phyloP scores from a whole-genome alignment of 2,797 vertebrate genomes.

The Gymnopithys bicolor region DNA sequence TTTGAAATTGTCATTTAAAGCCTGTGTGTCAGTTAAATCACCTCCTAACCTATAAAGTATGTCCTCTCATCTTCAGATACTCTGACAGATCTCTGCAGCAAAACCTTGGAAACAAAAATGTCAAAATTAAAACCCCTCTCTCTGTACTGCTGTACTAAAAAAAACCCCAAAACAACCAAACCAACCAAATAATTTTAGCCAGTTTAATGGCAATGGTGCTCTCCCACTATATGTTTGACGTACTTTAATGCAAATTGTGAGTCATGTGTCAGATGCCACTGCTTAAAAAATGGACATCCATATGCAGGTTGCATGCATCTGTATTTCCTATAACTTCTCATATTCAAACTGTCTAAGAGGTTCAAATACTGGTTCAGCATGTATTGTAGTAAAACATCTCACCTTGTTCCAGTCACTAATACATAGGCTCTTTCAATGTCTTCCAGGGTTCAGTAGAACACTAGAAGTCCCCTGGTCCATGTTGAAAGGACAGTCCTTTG shows the following conservation, averaged over 20 bases:
- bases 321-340: neutral
- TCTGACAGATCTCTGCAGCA: neutral
- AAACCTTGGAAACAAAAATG: neutral
- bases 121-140: neutral
- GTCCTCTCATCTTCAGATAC: neutral
- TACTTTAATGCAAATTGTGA: neutral
- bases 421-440: neutral
- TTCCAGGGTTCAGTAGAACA: neutral
- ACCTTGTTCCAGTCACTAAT: neutral
- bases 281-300: neutral
- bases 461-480: neutral
- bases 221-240: neutral
- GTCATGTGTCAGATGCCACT: neutral
- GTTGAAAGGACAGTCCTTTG: neutral
- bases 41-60: neutral
- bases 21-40: neutral
- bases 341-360: neutral
- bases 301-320: neutral
- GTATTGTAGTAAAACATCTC: neutral
- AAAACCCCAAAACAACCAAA: neutral
- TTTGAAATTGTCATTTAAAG: neutral
- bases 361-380: neutral
- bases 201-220: neutral
- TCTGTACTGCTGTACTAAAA: neutral
- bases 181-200: neutral